Evolutionary conservation across 2,797 vertebrate genomes (phyloP).

Genomic region (Hippocampus kuda): DNA sequence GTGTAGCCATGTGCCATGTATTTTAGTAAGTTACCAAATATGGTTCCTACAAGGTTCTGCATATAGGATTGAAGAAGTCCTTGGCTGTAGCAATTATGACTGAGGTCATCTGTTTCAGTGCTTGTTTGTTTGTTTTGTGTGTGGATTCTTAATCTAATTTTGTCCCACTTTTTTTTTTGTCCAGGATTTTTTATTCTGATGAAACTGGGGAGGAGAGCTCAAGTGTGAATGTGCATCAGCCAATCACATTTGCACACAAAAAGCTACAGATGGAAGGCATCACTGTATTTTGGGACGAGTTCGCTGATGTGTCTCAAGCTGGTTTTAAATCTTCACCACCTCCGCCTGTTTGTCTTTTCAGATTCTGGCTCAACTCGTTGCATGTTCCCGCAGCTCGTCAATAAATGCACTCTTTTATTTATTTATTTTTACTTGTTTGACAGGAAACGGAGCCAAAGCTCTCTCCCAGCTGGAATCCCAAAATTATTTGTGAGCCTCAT

Average conservation of each 20-base stretch:
- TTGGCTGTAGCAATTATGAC: not conserved
- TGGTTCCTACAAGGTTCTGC: not conserved
- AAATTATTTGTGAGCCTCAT: conserved; percentile 94
- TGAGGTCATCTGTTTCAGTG: not conserved
- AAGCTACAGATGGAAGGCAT: conserved; percentile 85
- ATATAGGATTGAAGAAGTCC: not conserved
- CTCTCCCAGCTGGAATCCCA: conserved; percentile 97
- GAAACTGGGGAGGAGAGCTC: conserved; percentile 85
- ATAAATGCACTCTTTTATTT: not conserved
- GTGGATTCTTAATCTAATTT: not conserved
- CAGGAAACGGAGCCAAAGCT: conserved; percentile 95
- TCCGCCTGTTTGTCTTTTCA: conserved; percentile 68
- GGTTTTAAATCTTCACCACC: conserved; percentile 81
- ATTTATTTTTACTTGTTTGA: conserved; percentile 7
- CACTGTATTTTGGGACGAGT: conserved; percentile 91
- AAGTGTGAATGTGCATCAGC: conserved; percentile 87
- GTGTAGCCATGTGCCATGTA: not conserved
- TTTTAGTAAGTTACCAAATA: not conserved
- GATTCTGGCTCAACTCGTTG: not conserved
- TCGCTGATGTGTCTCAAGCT: conserved; percentile 79
- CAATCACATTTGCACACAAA: conserved; percentile 91
- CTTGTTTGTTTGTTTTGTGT: not conserved
- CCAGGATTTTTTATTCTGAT: conserved; percentile 88
- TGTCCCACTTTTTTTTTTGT: not conserved
- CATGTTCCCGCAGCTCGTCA: not conserved